Conservation (phyloP, 1,140 invertebrate species). For the Dinoponera quadriceps region DNA sequence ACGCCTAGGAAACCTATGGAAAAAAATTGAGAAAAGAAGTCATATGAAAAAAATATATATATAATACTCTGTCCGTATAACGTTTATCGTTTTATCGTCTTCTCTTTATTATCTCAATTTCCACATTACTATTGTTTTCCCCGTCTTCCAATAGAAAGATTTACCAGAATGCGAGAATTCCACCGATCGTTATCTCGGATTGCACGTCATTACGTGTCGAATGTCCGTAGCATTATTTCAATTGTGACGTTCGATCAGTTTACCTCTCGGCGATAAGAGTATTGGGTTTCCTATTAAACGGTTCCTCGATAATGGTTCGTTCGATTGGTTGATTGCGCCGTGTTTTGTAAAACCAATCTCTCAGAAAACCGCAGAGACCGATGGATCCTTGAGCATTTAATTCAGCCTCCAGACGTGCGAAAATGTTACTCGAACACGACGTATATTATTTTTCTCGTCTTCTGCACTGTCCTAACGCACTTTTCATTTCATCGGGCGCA, state of each 20-base stretch:
- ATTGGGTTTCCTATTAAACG: conserved; percentile 55
- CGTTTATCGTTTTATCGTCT: not conserved
- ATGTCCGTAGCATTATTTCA: conserved; percentile 43
- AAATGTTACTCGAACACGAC: not conserved
- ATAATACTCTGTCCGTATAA: too few relatives aligned
- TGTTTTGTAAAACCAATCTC: conserved; percentile 43
- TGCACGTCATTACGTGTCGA: conserved; percentile 23
- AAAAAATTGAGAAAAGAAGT: too few relatives aligned
- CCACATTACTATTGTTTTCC: too few relatives aligned
- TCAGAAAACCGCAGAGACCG: not conserved
- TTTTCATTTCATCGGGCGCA: too few relatives aligned
- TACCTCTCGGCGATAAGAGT: conserved; percentile 40
- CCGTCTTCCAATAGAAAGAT: too few relatives aligned
- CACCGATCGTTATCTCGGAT: not conserved
- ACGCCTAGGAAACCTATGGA: too few relatives aligned
- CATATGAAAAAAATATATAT: too few relatives aligned
- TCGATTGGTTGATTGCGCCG: conserved; percentile 39
- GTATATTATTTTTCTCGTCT: not conserved
- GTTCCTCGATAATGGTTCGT: conserved; percentile 34
- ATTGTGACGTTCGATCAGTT: conserved; percentile 44
- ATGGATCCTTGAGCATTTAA: conserved; percentile 10
- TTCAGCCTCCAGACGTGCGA: not conserved
- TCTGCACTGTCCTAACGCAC: too few relatives aligned
- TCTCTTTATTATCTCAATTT: not conserved
- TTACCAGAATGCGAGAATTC: conserved; percentile 11